Base-by-base conservation (phyloP, 2,113 vertebrate species). In the Shinisaurus crocodilurus region DNA sequence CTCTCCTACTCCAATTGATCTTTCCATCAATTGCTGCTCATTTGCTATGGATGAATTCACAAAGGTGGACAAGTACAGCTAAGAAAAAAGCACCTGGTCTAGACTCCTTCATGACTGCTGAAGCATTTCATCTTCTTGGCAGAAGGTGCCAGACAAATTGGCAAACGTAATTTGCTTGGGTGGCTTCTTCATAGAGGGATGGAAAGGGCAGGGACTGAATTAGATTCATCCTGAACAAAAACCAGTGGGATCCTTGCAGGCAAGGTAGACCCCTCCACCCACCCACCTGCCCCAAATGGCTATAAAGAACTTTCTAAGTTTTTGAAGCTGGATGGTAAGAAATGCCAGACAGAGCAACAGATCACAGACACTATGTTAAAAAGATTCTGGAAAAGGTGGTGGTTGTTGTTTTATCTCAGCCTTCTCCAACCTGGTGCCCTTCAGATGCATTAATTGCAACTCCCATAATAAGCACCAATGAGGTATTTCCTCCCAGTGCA, bases 11-110 rank as follows among this genome's bases (percentile, higher is more conserved):
- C 27, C 27, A 67, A 86, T 85, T 90, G 89, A 86, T 80, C 37
- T 67, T 85, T 80, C n/a, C n/a, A n/a, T 34, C 84, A 57, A 85
- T 69, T 70, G 60, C n/a, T 57, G 74, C 50, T 85, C 43, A 77
- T 90, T 90, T 76, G 60, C 89, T 40, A 80, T 32, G 60, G 74
- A 79, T 40, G 45, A 85, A 90, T 79, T 90, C n/a, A 54, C 82
- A 1, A 5, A 48, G 69, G 65, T 60, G 76, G 76, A 88, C n/a
- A 60, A 72, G 9, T n/a, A 57, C 57, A 23, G 72, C 82, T 89
- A 77, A 54, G 60, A n/a, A 27, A 83, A 85, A 85, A n/a, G 74
- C 57, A 67, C 5, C n/a, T 85, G 82, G 74, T 50, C 76, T 85
- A 65, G 43, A 63, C 85, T 75, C 34, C 23, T 37, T 43, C 43